Evolutionary conservation across 2,797 vertebrate species (phyloP).

Genomic region (Alfaro cultratus): DNA sequence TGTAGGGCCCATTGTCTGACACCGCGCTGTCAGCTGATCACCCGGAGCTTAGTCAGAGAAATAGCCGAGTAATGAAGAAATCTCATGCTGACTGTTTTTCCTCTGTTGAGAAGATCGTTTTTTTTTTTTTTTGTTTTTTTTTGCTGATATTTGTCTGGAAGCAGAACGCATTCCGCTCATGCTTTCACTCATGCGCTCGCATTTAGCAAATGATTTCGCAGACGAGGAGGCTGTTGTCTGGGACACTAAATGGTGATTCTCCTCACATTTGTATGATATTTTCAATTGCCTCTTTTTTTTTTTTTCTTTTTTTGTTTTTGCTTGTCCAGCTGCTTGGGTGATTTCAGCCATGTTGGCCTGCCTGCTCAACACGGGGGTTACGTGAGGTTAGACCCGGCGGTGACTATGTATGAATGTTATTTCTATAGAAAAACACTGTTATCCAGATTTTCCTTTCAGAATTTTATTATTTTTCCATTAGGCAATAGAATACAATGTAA

Average conservation of each 20-base stretch:
- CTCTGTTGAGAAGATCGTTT: constrained; percentile 49
- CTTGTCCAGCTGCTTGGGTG: constrained; percentile 63
- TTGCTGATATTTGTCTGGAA: constrained; percentile 67
- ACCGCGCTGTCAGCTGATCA: constrained; percentile 70
- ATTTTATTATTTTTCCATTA: constrained; percentile 48
- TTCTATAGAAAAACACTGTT: constrained; percentile 38
- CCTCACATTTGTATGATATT: constrained; percentile 74
- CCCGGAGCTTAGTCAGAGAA: constrained; percentile 63
- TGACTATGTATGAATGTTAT: constrained; percentile 49
- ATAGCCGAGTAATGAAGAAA: constrained; percentile 73
- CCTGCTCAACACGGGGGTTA: constrained; percentile 58
- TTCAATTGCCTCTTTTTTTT: constrained; percentile 60
- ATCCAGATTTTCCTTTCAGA: constrained; percentile 22
- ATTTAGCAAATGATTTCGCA: constrained; percentile 74
- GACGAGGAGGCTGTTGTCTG: constrained; percentile 77
- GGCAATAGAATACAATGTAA: constrained; percentile 47
- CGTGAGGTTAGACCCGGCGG: constrained; percentile 58
- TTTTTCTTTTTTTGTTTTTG: constrained; percentile 1
- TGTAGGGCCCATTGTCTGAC: constrained; percentile 70
- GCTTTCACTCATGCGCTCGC: constrained; percentile 70
- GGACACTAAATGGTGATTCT: constrained; percentile 62
- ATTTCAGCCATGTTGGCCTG: constrained; percentile 33
- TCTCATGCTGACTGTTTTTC: constrained; percentile 69
- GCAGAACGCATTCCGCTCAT: constrained; percentile 73
- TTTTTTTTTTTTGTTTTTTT: constrained; percentile 3